Conservation (phyloP, 2,113 vertebrate genomes). For the Erythrocercus mccallii region DNA sequence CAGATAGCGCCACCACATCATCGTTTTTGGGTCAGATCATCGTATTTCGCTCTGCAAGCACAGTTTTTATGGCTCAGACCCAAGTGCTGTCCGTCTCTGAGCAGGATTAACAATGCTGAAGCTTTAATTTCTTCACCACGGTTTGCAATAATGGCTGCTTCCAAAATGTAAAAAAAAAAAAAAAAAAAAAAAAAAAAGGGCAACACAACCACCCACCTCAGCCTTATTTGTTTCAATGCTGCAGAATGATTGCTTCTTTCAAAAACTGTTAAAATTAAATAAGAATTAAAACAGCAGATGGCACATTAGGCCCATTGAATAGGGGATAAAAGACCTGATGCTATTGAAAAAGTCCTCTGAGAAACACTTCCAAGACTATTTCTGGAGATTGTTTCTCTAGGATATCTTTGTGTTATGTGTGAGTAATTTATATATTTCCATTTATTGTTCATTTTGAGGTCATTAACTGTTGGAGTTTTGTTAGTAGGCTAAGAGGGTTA, state of each 20-base stretch:
- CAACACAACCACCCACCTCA: neutral
- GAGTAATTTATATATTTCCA: neutral
- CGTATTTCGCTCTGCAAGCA: neutral
- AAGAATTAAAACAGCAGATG: conserved; percentile 14
- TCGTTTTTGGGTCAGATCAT: neutral
- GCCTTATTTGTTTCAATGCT: neutral
- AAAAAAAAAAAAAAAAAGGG: neutral
- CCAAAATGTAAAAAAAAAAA: neutral
- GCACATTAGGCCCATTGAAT: neutral
- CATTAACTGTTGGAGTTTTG: neutral
- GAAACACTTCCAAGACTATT: neutral
- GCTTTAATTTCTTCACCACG: neutral
- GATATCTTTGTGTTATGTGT: neutral
- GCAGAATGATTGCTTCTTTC: neutral
- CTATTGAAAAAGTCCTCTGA: neutral
- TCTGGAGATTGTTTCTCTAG: neutral
- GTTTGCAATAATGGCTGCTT: neutral
- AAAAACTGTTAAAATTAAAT: neutral
- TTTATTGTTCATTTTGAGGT: neutral
- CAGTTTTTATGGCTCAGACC: neutral
- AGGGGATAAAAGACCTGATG: neutral
- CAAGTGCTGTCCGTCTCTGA: neutral
- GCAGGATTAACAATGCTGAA: neutral
- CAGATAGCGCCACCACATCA: conserved; percentile 43
- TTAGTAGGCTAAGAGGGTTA: neutral